Percentiles rank a stretch among this genome's conserved stretches.
These are phyloP conservation scores for Aethes cnicana DNA, from an alignment of 2,888 invertebrate genomes.

Conservation along the genomic window DNA sequence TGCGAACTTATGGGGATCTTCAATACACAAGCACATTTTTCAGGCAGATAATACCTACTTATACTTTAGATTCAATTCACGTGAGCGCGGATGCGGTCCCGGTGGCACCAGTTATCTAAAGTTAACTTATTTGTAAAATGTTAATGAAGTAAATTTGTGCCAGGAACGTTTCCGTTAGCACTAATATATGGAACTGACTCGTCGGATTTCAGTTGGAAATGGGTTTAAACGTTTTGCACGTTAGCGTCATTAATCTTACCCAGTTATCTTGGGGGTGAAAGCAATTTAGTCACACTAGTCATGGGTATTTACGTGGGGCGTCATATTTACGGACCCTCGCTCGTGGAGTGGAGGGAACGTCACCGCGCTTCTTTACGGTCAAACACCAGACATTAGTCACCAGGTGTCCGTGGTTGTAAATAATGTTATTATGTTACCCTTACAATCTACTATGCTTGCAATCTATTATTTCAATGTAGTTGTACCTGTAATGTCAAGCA, in stretches of 20 bases:
- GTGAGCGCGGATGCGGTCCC: conserved; percentile 29
- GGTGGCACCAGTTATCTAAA: conserved; percentile 64
- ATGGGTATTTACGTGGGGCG: conserved; percentile 30
- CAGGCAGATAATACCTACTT: too few relatives aligned
- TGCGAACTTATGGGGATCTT: too few relatives aligned
- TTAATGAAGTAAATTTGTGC: conserved; percentile 79
- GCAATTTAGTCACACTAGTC: conserved; percentile 44
- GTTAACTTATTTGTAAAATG: conserved; percentile 80
- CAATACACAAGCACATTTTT: too few relatives aligned
- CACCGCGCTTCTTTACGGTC: neutral
- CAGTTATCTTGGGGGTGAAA: conserved; percentile 72
- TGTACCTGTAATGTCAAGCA: too few relatives aligned
- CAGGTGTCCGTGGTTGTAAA: too few relatives aligned
- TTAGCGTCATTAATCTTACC: conserved; percentile 80
- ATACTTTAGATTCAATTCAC: too few relatives aligned
- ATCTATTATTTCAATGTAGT: too few relatives aligned
- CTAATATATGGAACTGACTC: conserved; percentile 82
- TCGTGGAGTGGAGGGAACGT: neutral
- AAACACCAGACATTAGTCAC: neutral
- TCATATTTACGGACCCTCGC: conserved; percentile 21
- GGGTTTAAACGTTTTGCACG: conserved; percentile 82
- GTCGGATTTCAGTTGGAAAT: conserved; percentile 79
- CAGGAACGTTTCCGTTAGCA: conserved; percentile 71
- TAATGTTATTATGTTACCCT: too few relatives aligned
- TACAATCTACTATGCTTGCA: too few relatives aligned